These are phyloP conservation scores for Gnathonemus longibarbis DNA, from an alignment of 2,113 vertebrate species.

Conservation along the genomic window DNA sequence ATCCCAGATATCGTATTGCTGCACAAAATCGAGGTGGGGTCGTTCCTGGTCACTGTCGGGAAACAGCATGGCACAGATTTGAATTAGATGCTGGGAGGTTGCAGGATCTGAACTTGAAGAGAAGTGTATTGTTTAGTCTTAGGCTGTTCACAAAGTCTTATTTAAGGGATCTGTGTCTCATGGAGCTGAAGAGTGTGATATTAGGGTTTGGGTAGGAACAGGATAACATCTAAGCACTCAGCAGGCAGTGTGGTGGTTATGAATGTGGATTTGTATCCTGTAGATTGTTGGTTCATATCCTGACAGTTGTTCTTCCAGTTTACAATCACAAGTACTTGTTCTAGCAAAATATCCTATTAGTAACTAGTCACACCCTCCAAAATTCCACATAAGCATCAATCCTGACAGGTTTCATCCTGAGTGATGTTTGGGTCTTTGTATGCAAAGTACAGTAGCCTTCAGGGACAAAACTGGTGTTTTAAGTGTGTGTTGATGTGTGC, in stretches of 20 bases:
- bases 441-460: neutral
- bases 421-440: neutral
- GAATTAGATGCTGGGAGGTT: neutral
- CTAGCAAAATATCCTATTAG: neutral
- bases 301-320: neutral
- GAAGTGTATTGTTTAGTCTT: neutral
- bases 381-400: neutral
- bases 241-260: neutral
- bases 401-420: neutral
- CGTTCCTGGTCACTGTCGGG: neutral
- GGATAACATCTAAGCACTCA: neutral
- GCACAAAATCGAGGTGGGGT: neutral
- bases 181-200: neutral
- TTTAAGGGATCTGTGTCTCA: neutral
- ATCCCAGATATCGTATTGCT: neutral
- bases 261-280: neutral
- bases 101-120: neutral
- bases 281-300: neutral
- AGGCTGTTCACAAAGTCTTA: neutral
- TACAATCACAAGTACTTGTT: neutral
- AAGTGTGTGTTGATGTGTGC: neutral
- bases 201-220: neutral
- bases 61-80: neutral
- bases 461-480: neutral
- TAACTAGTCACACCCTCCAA: neutral